phyloP scores from a whole-genome alignment of 2,797 vertebrate genomes.

The Anniella stebbinsi region DNA sequence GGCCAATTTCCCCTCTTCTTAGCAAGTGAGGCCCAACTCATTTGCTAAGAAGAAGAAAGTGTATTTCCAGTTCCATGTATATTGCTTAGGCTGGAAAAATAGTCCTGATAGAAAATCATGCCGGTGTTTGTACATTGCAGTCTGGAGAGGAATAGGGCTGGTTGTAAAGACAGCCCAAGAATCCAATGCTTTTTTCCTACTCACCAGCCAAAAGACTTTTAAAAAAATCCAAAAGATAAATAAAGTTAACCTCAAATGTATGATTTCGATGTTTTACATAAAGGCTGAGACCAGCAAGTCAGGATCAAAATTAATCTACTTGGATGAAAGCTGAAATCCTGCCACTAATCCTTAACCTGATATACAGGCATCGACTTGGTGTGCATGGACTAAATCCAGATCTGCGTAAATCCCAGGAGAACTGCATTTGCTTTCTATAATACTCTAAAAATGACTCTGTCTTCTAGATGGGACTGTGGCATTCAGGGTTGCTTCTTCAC shows the following conservation, averaged over 20 bases:
- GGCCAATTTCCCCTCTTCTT: too few species aligned
- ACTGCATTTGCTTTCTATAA: conserved; percentile 15
- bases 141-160: not conserved
- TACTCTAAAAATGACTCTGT: not conserved
- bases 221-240: not conserved
- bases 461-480: not conserved
- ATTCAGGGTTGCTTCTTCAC: not conserved
- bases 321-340: conserved; percentile 19
- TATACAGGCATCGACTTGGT: conserved; percentile 2
- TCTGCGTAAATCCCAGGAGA: not conserved
- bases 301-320: conserved; percentile 20
- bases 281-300: not conserved
- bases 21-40: not conserved
- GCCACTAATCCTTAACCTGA: not conserved
- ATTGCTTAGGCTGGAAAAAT: not conserved
- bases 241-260: not conserved
- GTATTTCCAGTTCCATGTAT: not conserved
- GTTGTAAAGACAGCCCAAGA: not conserved
- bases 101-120: not conserved
- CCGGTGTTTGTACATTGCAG: not conserved
- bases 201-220: not conserved
- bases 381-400: accelerated
- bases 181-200: not conserved
- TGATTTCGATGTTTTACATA: conserved; percentile 17
- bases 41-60: too few species aligned